Base-by-base conservation (phyloP, 2,888 invertebrate genomes). In the Stenotaenia linearis region DNA sequence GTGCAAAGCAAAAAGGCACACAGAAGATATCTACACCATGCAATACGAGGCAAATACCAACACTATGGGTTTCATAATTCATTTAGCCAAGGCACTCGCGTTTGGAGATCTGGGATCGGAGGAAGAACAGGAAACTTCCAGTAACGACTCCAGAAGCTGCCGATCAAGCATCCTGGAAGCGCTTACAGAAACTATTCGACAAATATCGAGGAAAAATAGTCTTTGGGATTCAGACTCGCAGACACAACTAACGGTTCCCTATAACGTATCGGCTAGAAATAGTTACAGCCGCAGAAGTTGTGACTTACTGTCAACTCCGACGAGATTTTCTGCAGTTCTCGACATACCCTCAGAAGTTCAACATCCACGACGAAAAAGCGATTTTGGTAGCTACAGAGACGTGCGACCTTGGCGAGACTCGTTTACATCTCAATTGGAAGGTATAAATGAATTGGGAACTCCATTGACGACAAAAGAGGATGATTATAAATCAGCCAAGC, bases 1-100 rank as follows among this genome's bases (percentile, higher is more conserved):
- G n/a, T 18, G 9, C 3, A 56, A 78, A 21, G 12, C n/a, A 4
- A 18, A 35, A 32, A 61, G 28, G 32, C 10, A 78, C 9, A 69
- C 61, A 2, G 69, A 78, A 15, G 78, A 69, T 45, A 15, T 30
- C n/a, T 78, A 78, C 23, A 69, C 61, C 9, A 78, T 61, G 9
- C 78, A 78, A 35, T 61, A 78, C 28, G 69, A 78, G 25, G 78
- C 78, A n/a, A 56, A 78, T 15, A 78, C 78, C 35, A 78, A 78
- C 21, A 78, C 78, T n/a, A 78, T 78, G 78, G 78, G 78, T 18
- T 81, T 81, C 75, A 80, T 81, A 12, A 74, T 81, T 18, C 76
- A 81, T 21, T 37, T 81, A 32, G 81, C 81, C 7, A 81, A 80
- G 76, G 81, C 81, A 15, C 35, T 81, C 0, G 81, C 80, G 15